Percentiles rank a stretch among this genome's conserved stretches.
Conservation (phyloP, 2,888 invertebrate species). For the Electrophaes corylata region DNA sequence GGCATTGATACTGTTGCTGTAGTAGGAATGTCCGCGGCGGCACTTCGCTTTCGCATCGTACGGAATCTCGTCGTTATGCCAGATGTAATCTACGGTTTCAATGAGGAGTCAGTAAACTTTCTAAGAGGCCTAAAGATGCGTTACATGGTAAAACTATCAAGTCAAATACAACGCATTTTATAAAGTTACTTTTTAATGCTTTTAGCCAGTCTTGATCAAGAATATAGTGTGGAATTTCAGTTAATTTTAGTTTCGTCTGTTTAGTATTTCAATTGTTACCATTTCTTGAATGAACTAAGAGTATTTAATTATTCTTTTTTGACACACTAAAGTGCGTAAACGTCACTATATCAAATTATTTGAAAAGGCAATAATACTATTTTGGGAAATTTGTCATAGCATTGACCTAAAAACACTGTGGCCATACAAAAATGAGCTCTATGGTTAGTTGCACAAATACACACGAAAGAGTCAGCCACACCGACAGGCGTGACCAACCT, state of each 20-base stretch:
- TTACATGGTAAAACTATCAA: neutral
- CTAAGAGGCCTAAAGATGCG: neutral
- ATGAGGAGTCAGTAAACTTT: neutral
- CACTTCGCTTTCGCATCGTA: slow-evolving; percentile 61
- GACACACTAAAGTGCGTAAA: too few relatives aligned
- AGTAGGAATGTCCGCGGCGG: slow-evolving; percentile 63
- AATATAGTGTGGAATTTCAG: too few relatives aligned
- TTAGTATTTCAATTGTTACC: too few relatives aligned
- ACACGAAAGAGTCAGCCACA: slow-evolving; percentile 43
- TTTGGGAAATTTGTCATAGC: too few relatives aligned
- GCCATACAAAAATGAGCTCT: neutral
- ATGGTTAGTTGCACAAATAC: slow-evolving; percentile 7
- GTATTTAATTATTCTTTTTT: too few relatives aligned
- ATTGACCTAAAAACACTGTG: too few relatives aligned
- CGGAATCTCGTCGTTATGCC: slow-evolving; percentile 76
- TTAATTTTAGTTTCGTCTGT: too few relatives aligned
- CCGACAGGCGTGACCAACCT: slow-evolving; percentile 55
- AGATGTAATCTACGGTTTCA: slow-evolving; percentile 64
- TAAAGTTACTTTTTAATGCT: neutral
- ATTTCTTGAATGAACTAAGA: too few relatives aligned
- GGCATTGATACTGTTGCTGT: slow-evolving; percentile 61
- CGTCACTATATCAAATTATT: too few relatives aligned
- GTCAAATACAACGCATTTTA: neutral
- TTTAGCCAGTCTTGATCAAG: too few relatives aligned
- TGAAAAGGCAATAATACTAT: too few relatives aligned